These are phyloP conservation scores for Caprella mutica DNA, from an alignment of 2,888 invertebrate species.

Conservation along the genomic window DNA sequence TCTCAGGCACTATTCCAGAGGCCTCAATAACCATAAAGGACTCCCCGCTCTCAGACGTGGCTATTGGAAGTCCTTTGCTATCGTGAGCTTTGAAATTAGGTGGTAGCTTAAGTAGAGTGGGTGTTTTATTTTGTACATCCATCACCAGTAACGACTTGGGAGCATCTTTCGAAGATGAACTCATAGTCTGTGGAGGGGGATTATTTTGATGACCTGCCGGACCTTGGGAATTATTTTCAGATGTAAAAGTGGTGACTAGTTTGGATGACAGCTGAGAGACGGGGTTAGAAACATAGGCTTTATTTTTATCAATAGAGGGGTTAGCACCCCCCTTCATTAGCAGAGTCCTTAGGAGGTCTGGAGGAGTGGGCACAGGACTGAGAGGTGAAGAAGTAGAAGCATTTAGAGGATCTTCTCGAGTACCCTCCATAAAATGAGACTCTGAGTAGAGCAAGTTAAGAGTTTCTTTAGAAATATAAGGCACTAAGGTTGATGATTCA, in stretches of 20 bases:
- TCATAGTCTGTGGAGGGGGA: not conserved
- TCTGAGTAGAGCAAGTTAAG: too few species aligned
- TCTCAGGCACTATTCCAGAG: constrained; percentile 24
- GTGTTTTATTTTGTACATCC: not conserved
- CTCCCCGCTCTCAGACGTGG: constrained; percentile 13
- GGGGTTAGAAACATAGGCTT: not conserved
- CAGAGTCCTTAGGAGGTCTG: constrained; percentile 1
- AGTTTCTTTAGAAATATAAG: too few species aligned
- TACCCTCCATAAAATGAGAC: too few species aligned
- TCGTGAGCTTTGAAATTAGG: not conserved
- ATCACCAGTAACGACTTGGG: constrained; percentile 2
- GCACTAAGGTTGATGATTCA: too few species aligned
- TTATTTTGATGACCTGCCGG: not conserved
- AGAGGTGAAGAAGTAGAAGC: constrained; percentile 7
- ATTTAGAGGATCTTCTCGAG: too few species aligned
- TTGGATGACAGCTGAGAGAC: not conserved
- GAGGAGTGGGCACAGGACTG: constrained; percentile 3
- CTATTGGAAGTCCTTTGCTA: not conserved
- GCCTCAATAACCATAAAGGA: constrained; percentile 31
- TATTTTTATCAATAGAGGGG: too few species aligned
- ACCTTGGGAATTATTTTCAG: not conserved
- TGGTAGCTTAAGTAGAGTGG: not conserved
- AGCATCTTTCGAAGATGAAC: not conserved
- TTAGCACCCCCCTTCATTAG: constrained; percentile 2
- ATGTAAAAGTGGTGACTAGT: not conserved